Base-by-base conservation (phyloP, 2,113 vertebrate species). In the Dipodomys spectabilis region DNA sequence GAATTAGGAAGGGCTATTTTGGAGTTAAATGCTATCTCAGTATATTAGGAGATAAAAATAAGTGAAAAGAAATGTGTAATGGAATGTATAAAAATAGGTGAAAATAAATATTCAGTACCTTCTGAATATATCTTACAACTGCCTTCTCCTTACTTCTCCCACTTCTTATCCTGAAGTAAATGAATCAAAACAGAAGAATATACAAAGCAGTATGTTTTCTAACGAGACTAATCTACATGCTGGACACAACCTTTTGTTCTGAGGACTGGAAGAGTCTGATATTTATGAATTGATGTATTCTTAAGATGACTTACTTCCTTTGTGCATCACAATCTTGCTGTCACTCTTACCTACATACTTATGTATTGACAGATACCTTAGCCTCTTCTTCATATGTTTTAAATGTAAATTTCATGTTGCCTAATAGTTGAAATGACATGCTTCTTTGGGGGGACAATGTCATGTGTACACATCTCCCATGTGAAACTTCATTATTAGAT, bases 341-440 rank as follows among this genome's bases (percentile, higher is more conserved):
- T 86, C 45, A n/a, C n/a, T 88, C 18, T 88, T 82, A 81, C 27
- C 8, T 39, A 4, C 8, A 18, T 64, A 35, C 39, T 83, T 30
- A 11, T 81, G 79, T 72, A 81, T 69, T 23, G 5, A 3, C 77
- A 68, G 19, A 22, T 68, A 11, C 68, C 82, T 68, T 67, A 75
- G 78, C 94, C 15, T 25, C 15, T 44, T 83, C 28, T 84, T 53
- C 85, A 49, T 88, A 10, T 78, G 18, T 85, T 95, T 92, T 84
- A 68, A 90, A 94, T 62, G 15, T 75, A 23, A 94, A 74, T 69
- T 49, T 39, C 7, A 23, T 75, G 19, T 75, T 88, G 69, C 79
- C 67, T 35, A 62, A n/a, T 30, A 87, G n/a, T 62, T 86, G 72
- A 89, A 71, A 86, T 77, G 32, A 39, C 28, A 15, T 88, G 20